Base-by-base conservation (phyloP, 1,140 invertebrate species). In the Cyclargus thomasi region DNA sequence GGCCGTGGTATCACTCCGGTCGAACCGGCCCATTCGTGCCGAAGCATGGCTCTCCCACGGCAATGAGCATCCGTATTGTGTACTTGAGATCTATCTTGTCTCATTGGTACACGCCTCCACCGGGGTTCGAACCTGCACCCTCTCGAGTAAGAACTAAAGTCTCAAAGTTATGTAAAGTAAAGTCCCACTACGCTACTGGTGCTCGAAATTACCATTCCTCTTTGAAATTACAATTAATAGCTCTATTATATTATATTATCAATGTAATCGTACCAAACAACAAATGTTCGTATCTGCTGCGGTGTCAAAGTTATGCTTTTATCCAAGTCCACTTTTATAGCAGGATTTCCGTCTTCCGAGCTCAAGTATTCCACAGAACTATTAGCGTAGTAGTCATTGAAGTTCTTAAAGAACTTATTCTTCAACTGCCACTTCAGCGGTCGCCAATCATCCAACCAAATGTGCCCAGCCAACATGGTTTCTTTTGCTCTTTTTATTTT, bases 381-480 rank as follows among this genome's bases (percentile, higher is more conserved):
- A 18, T 10, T 70, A 0, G 79, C 80, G 39, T 83, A 83, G 6
- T 67, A 70, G 17, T 78, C 72, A 57, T 85, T 86, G 22, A 83
- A 83, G 67, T 66, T 83, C 20, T 70, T 81, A 0, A 78, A 11
- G 69, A 85, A 86, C 17, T 62, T 71, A 4, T 65, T 69, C 14
- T 73, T 82, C 18, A 53, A 74, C 0, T 70, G 29, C 93, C 93
- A 94, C 47, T 86, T 62, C 6, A 94, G 73, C 17, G 90, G 80
- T 7, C 90, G 77, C 53, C 86, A 81, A 64, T 94, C 90, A 20
- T 90, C 72, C n/a, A 92, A 66, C 80, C 85, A 91, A 62, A 93
- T 91, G 86, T 96, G 95, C 0, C 87, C 95, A 21, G 93, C 94
- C 4, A 96, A 80, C 1, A 92, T 93, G 0, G 93, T 93, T 81